Percentiles rank a stretch among this genome's conserved stretches.
These are phyloP conservation scores for Strigamia maritima DNA, from an alignment of 2,888 invertebrate genomes.

Conservation along the genomic window DNA sequence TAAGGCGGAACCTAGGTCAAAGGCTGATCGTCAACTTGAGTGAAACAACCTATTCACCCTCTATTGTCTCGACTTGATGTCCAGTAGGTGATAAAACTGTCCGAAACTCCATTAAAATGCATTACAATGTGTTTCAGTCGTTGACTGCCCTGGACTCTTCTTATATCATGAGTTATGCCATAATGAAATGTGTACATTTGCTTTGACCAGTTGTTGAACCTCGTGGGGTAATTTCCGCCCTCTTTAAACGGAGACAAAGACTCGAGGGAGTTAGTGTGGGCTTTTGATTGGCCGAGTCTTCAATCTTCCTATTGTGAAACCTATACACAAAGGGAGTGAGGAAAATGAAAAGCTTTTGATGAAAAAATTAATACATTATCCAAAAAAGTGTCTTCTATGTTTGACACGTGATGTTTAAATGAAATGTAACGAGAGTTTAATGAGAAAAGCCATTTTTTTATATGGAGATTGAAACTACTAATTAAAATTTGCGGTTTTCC, in stretches of 20 bases:
- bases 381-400: too few species aligned
- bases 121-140: background rate
- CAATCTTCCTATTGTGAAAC: too few species aligned
- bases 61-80: background rate
- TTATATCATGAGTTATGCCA: background rate
- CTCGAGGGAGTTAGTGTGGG: too few species aligned
- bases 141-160: background rate
- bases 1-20: background rate
- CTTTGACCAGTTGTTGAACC: background rate
- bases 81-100: background rate
- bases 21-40: background rate
- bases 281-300: too few species aligned
- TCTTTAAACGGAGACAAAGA: background rate
- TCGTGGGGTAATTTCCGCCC: background rate
- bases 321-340: too few species aligned
- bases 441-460: background rate
- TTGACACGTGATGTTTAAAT: background rate
- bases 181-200: background rate
- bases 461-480: background rate
- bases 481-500: background rate
- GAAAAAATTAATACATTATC: too few species aligned
- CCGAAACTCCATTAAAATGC: background rate
- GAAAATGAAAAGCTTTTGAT: too few species aligned
- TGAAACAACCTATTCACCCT: background rate
- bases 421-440: slow-evolving; percentile 10